Evolutionary conservation across 2,113 vertebrate genomes (phyloP), one percentile per base, ranked within the genome.

Genomic region (Pycnonotus jocosus): DNA sequence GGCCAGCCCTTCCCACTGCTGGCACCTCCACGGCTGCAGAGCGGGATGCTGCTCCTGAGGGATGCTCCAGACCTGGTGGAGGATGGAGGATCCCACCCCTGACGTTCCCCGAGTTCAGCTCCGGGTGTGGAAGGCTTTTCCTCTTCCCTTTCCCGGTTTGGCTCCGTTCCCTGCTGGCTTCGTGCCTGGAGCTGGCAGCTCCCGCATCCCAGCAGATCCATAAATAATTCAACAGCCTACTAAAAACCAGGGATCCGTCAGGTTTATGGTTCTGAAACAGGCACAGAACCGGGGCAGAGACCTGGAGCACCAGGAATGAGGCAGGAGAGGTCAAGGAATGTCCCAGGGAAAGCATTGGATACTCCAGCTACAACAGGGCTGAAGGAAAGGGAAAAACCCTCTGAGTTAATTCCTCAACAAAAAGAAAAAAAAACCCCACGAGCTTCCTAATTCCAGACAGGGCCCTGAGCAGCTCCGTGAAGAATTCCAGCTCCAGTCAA

Each of bases 161-260:
- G 96, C 95, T 70, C 84, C 28, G 22, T 37, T 81, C 86, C 92
- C 80, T 11, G 48, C 76, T 95, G 94, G 97, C 96, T 21, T 19
- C 0, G 19, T 86, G 91, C 97, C 96, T 33, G 77, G 45, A 66
- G 77, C 82, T 95, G 80, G 87, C 92, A 92, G 90, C 78, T 77
- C 42, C 9, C 11, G 61, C 72, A 86, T 95, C 96, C 97, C 90
- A 57, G 42, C 74, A 95, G 94, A 83, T 70, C 81, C 85, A 93
- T 93, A 88, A 95, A 94, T 93, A 85, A 92, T 83, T 94, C 88
- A 94, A 72, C 78, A 92, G 82, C 90, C 77, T 28, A 9, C 82
- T 87, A 47, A 77, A 77, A 66, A 72, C 57, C 51, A 62, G 70
- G 8, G 45, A 96, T 94, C 90, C 83, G 83, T 92, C 88, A 69